These are phyloP conservation scores for Trididemnum miniatum DNA, from an alignment of 23 tunicate genomes.

Conservation along the genomic window DNA sequence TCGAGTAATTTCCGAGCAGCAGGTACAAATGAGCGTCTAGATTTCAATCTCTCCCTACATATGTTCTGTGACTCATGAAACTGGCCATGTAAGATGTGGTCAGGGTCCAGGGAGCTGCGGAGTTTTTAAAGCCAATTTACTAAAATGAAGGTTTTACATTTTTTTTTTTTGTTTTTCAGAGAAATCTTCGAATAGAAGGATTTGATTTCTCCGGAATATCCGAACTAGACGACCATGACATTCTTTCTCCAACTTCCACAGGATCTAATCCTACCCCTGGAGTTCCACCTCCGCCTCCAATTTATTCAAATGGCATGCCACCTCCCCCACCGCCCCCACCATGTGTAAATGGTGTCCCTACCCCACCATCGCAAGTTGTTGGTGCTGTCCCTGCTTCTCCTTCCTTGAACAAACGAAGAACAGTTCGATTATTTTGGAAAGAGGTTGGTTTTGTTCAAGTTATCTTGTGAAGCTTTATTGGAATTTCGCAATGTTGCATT, in stretches of 20 bases:
- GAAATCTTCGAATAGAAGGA: constrained; percentile 63
- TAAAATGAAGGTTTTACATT: too few species aligned
- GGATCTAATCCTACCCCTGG: constrained; percentile 41
- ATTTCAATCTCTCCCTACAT: too few species aligned
- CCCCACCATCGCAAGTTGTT: constrained; percentile 32
- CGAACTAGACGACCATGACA: constrained; percentile 59
- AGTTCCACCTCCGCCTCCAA: constrained; percentile 65
- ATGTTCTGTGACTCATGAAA: too few species aligned
- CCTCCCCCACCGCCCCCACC: constrained; percentile 78
- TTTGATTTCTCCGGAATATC: constrained; percentile 88
- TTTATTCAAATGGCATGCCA: constrained; percentile 19
- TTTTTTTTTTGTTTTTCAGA: constrained; percentile 42
- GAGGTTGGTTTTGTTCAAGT: constrained; percentile 70
- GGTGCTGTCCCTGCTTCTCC: background rate
- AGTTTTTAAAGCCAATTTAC: too few species aligned
- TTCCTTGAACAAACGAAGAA: constrained; percentile 43
- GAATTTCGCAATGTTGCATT: too few species aligned
- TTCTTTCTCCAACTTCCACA: constrained; percentile 16
- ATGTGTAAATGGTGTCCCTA: constrained; percentile 4
- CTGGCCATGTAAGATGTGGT: too few species aligned
- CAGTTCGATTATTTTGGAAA: constrained; percentile 95
- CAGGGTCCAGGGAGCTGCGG: too few species aligned
- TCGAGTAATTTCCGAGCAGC: too few species aligned
- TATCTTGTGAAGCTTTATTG: too few species aligned
- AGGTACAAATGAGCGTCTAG: too few species aligned